Conservation (phyloP, 2,888 invertebrate species). For the Dichetophora obliterata region DNA sequence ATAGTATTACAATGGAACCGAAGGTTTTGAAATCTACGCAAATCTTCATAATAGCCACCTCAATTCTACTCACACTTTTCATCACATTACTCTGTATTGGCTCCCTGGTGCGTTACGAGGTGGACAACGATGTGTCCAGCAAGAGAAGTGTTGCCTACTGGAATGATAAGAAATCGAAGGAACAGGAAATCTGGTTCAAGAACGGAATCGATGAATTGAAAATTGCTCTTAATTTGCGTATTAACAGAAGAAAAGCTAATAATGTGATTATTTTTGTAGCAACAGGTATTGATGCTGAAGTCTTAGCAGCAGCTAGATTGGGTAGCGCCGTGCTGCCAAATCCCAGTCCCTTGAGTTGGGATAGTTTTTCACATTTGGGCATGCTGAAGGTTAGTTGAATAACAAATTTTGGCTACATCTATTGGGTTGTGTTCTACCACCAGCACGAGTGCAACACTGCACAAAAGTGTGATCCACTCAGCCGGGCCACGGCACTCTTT, state of each 20-base stretch:
- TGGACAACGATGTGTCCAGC: slow-evolving; percentile 57
- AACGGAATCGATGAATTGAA: slow-evolving; percentile 71
- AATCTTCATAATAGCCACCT: slow-evolving; percentile 57
- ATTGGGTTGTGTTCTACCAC: background rate
- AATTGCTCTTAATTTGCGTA: slow-evolving; percentile 72
- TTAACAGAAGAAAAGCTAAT: slow-evolving; percentile 75
- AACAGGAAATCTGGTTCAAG: slow-evolving; percentile 68
- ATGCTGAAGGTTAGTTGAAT: slow-evolving; percentile 78
- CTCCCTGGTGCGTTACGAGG: slow-evolving; percentile 59
- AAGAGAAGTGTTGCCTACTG: slow-evolving; percentile 56
- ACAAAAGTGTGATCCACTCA: slow-evolving; percentile 87
- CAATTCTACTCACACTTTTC: slow-evolving; percentile 54
- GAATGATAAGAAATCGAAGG: slow-evolving; percentile 53
- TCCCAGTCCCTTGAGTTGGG: slow-evolving; percentile 74
- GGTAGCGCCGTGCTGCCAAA: slow-evolving; percentile 71
- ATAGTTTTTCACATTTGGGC: slow-evolving; percentile 84
- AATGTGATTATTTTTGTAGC: slow-evolving; percentile 88
- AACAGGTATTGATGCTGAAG: slow-evolving; percentile 88
- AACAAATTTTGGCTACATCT: background rate
- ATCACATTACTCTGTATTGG: slow-evolving; percentile 60
- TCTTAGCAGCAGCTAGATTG: slow-evolving; percentile 75
- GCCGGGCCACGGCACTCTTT: slow-evolving; percentile 85
- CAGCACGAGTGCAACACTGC: slow-evolving; percentile 85
- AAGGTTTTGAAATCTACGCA: slow-evolving; percentile 49
- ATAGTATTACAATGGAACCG: background rate